These are phyloP conservation scores for Champsocephalus gunnari DNA, from an alignment of 2,797 vertebrate genomes.

Conservation along the genomic window DNA sequence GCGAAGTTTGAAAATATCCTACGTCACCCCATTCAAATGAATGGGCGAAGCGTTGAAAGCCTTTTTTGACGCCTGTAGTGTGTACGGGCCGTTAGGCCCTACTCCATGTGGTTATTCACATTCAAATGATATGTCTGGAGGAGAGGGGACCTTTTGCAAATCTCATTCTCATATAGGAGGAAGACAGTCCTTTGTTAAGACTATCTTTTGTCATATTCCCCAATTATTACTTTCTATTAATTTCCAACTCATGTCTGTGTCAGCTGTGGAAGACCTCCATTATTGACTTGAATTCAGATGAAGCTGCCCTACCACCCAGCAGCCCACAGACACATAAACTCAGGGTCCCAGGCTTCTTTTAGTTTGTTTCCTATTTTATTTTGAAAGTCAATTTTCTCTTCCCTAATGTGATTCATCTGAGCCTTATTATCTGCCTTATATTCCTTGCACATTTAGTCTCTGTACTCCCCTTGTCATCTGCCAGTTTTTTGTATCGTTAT, in stretches of 20 bases:
- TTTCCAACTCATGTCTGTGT: slow-evolving; percentile 6
- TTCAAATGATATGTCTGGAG: slow-evolving; percentile 36
- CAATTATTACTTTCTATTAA: slow-evolving; percentile 17
- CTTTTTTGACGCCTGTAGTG: too few relatives aligned
- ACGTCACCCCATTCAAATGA: too few relatives aligned
- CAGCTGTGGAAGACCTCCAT: slow-evolving; percentile 3
- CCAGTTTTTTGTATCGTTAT: too few relatives aligned
- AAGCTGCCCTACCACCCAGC: neutral
- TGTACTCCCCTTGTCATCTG: too few relatives aligned
- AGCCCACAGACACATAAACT: neutral
- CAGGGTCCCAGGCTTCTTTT: too few relatives aligned
- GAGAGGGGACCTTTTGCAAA: slow-evolving; percentile 11
- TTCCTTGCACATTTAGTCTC: too few relatives aligned
- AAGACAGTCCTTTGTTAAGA: slow-evolving; percentile 7
- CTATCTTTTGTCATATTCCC: slow-evolving; percentile 3
- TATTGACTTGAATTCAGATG: neutral
- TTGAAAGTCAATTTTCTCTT: too few relatives aligned
- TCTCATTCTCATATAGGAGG: slow-evolving; percentile 11
- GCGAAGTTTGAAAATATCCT: too few relatives aligned
- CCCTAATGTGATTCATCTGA: too few relatives aligned
- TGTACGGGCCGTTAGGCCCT: neutral
- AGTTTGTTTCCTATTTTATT: too few relatives aligned
- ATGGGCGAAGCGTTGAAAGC: too few relatives aligned
- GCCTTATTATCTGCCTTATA: too few relatives aligned
- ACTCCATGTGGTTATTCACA: slow-evolving; percentile 35